These are phyloP conservation scores for Rhinichthys osculus DNA, from an alignment of 2,797 vertebrate genomes.

Conservation along the genomic window DNA sequence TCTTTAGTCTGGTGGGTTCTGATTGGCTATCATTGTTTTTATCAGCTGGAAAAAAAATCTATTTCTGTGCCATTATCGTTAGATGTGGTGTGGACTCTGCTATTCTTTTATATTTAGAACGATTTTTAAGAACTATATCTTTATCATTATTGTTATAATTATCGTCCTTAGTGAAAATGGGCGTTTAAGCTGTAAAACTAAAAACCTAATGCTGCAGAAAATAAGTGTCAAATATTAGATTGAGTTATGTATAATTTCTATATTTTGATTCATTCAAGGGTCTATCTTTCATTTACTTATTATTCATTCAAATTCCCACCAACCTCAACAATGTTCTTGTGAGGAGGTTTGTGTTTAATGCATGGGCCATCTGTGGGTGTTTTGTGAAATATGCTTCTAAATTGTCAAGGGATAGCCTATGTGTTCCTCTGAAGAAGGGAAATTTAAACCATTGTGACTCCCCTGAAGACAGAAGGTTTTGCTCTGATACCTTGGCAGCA, in stretches of 20 bases:
- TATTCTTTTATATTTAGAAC: too few relatives aligned
- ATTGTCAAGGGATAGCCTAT: background rate
- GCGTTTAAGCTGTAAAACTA: background rate
- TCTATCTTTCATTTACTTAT: background rate
- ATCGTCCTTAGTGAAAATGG: too few relatives aligned
- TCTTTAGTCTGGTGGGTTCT: too few relatives aligned
- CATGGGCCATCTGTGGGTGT: background rate
- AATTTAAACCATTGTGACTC: background rate
- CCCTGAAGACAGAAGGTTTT: constrained; percentile 11
- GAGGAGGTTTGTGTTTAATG: background rate
- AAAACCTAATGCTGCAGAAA: background rate
- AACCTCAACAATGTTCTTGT: background rate
- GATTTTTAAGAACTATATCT: too few relatives aligned
- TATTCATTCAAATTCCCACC: background rate
- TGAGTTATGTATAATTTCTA: background rate
- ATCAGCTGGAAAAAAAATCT: too few relatives aligned
- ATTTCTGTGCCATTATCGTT: too few relatives aligned
- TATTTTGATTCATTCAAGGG: background rate
- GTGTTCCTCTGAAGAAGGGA: background rate
- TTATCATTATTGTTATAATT: too few relatives aligned
- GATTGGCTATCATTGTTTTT: too few relatives aligned
- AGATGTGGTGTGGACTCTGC: too few relatives aligned
- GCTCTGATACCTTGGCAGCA: constrained; percentile 18
- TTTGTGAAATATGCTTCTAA: background rate
- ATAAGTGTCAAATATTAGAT: background rate